A percentile compares a stretch with the other conserved stretches of the same genome.
Evolutionary conservation across 2,888 invertebrate genomes (phyloP).

Genomic region (Drosophila birchii): DNA sequence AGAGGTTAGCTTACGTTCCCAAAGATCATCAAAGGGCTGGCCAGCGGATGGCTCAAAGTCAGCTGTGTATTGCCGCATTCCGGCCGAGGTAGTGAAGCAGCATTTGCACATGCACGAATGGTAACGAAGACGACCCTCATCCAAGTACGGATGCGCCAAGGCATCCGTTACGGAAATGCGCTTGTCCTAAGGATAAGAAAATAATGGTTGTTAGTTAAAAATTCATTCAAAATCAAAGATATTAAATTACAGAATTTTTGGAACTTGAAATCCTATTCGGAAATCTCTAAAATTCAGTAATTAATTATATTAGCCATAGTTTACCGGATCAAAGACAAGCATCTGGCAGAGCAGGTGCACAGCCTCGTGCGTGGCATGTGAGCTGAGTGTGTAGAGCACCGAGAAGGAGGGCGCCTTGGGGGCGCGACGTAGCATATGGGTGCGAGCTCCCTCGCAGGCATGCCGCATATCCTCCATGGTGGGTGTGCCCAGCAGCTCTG

Average conservation of each 20-base stretch:
- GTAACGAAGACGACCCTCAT: constrained; percentile 98
- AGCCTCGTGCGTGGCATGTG: constrained; percentile 98
- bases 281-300: background rate
- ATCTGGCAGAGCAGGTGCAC: constrained; percentile 98
- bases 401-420: constrained; percentile 95
- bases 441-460: constrained; percentile 97
- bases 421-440: constrained; percentile 95
- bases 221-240: background rate
- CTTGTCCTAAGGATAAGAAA: constrained; percentile 88
- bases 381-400: constrained; percentile 95
- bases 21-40: constrained; percentile 96
- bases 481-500: constrained; percentile 98
- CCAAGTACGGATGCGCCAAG: constrained; percentile 97
- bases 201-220: background rate
- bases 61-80: constrained; percentile 94
- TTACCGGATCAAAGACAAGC: constrained; percentile 98
- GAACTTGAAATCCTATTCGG: no score
- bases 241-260: background rate
- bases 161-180: constrained; percentile 98
- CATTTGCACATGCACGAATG: constrained; percentile 99
- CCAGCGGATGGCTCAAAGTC: constrained; percentile 97
- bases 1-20: constrained; percentile 97
- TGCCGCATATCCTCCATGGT: constrained; percentile 97
- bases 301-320: constrained; percentile 63
- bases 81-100: constrained; percentile 92